These are phyloP conservation scores for Papilio elwesi DNA, from an alignment of 2,888 invertebrate genomes.

Conservation along the genomic window DNA sequence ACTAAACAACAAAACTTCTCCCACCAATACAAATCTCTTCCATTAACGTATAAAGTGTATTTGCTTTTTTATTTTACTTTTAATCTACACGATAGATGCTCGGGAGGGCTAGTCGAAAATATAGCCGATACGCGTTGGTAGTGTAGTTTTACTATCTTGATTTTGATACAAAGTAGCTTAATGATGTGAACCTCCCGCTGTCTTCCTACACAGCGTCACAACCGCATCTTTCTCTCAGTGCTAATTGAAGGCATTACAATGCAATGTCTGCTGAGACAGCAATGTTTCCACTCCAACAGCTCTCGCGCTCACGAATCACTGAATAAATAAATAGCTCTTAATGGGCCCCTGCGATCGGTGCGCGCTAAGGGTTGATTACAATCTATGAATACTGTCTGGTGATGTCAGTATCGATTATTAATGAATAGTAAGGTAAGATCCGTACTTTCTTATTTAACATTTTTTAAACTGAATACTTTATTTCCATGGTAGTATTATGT, in stretches of 20 bases:
- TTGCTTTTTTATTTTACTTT: too few relatives aligned
- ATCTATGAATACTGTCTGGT: constrained; percentile 43
- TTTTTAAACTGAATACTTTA: not conserved
- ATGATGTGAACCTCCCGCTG: constrained; percentile 39
- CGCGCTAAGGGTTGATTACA: constrained; percentile 44
- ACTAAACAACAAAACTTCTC: too few relatives aligned
- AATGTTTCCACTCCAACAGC: constrained; percentile 63
- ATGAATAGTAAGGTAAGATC: not conserved
- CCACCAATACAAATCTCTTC: too few relatives aligned
- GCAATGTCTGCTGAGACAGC: constrained; percentile 59
- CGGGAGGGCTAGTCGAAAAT: too few relatives aligned
- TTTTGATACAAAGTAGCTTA: too few relatives aligned
- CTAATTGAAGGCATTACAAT: constrained; percentile 76
- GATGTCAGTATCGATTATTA: constrained; percentile 37
- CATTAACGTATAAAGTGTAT: too few relatives aligned
- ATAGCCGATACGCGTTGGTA: too few relatives aligned
- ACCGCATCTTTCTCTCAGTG: constrained; percentile 52
- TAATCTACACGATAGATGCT: too few relatives aligned
- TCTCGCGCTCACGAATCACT: constrained; percentile 65
- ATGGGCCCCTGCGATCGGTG: constrained; percentile 48
- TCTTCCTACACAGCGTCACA: constrained; percentile 45
- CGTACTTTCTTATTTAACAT: not conserved
- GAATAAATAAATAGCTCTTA: constrained; percentile 76
- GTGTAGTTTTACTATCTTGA: too few relatives aligned
- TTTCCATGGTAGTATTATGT: not conserved